Base-by-base conservation (phyloP, 2,797 vertebrate species). In the Sebastes minor region DNA sequence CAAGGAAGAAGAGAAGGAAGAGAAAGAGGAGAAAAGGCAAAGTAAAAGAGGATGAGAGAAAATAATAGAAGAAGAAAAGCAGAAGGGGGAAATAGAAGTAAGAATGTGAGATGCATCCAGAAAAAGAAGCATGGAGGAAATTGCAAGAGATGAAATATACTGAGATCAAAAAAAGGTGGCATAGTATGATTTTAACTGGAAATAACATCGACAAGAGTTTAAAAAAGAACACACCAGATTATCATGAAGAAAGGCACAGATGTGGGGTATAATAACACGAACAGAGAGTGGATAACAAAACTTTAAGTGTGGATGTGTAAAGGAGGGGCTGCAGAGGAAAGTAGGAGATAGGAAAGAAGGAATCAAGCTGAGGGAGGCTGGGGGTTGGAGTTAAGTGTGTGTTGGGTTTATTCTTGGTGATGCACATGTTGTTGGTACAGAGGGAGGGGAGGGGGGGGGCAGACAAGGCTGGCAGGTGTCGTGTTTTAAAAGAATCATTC, bases 31-130 rank as follows among this genome's bases (percentile, higher is more conserved):
- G 23, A 66, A 27, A 74, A 79, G 63, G 78, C 13, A 33, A 83
- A 71, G 78, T 6, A 32, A 68, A 78, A 69, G 65, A 76, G 74
- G 63, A 77, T 33, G 53, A 73, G 79, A 67, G 28, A 28, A 71
- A 66, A 83, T 20, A 81, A 46, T 46, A 88, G 32, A 53, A 65
- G 59, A 65, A 57, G 20, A 75, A 76, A n/a, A n/a, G n/a, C n/a
- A n/a, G n/a, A 83, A 68, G 25, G 35, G 64, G 64, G 49, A 52
- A 75, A 89, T 30, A 74, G 77, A 88, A 69, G 71, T 66, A 88
- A 76, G 84, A 87, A 74, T 27, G 63, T 91, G 86, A 90, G 79
- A 86, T 32, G 76, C 65, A 80, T 46, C 78, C 60, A 78, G 72
- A 82, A 57, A 86, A 86, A 49, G 57, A 91, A 33, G 76, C 73